Evolutionary conservation across 1,140 invertebrate genomes (phyloP), one percentile per base, ranked within the genome.

Genomic region (Zaprionus nigranus): DNA sequence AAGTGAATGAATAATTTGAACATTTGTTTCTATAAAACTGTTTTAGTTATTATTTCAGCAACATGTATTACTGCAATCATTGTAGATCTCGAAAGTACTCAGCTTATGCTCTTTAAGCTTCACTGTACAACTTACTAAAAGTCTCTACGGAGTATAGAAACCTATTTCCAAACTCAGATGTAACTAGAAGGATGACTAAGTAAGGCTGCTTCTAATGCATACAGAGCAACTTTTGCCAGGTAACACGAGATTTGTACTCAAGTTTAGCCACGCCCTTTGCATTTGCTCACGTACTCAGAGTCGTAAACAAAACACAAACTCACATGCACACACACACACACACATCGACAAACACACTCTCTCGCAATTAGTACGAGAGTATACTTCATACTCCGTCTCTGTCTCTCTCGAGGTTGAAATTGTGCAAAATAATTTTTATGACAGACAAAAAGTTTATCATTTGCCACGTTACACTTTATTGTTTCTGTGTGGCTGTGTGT

Each of bases 361-460:
- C 40, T 46, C 53, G 38, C 71, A 78, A 74, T 78, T 64, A 67
- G 70, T 59, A 36, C 24, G 65, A 40, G 49, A 80, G 38, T 46
- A 24, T 11, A 0, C 30, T 34, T 11, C 43, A 49, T 71, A 59
- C 7, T 46, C 40, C 1, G 40, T 46, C n/a, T 46, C 40, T 46
- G 40, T 46, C 40, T 46, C 40, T 49, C 40, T 62, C 9, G 65
- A 58, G 57, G 49, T 76, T 74, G 46, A 57, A 78, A 81, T 78
- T 83, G 80, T 82, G 77, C 36, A 63, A 79, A 83, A 79, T 87
- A 80, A 78, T 65, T 86, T 87, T 74, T 81, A 75, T 81, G 80
- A 82, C 76, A 87, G 79, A 80, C 79, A 76, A 87, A 83, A 87
- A 88, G 83, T 87, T 87, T 87, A 87, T 87, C 84, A 87, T 88